Conservation (phyloP, 2,113 vertebrate genomes). For the Nothocercus nigrocapillus region DNA sequence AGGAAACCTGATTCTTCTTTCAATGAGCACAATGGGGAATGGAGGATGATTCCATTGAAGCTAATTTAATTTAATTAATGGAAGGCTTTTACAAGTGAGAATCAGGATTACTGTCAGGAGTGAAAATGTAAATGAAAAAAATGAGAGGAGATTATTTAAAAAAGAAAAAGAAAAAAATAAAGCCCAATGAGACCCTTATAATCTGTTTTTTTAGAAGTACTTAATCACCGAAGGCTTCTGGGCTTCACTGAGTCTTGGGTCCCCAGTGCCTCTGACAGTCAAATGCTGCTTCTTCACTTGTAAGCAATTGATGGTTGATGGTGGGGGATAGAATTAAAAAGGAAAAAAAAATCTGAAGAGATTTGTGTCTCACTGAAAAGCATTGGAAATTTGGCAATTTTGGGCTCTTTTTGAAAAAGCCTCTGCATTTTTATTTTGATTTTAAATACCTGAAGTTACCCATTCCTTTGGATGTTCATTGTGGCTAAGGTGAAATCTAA, state of each 20-base stretch:
- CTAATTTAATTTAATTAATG: neutral
- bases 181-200: neutral
- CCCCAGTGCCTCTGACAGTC: neutral
- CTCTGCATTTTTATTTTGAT: neutral
- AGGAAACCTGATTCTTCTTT: neutral
- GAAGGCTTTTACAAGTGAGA: neutral
- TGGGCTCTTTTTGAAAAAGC: neutral
- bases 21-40: neutral
- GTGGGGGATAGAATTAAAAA: neutral
- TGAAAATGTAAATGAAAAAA: neutral
- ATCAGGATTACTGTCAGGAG: neutral
- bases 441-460: neutral
- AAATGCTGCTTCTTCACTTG: neutral
- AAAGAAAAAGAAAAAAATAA: neutral
- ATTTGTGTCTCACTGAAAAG: neutral
- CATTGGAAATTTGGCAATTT: neutral
- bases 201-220: neutral
- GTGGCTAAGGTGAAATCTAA: neutral
- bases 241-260: neutral
- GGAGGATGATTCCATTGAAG: neutral
- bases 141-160: neutral
- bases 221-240: neutral
- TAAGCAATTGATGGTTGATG: neutral
- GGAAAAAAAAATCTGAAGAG: neutral
- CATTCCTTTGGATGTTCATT: neutral